Evolutionary conservation across 2,888 invertebrate species (phyloP).

Genomic region (Chymomyza fuscimana): DNA sequence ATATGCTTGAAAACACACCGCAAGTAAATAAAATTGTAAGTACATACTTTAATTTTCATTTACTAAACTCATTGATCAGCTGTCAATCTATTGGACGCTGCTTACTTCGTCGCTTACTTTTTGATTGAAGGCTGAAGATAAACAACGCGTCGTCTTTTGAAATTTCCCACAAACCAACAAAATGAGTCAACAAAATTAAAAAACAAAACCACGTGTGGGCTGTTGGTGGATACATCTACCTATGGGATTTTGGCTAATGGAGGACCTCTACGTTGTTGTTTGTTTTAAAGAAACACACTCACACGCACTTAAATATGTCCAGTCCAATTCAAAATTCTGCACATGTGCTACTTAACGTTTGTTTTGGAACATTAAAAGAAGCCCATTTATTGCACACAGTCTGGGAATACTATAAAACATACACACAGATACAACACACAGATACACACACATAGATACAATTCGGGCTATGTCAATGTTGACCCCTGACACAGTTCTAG

Average conservation of each 20-base stretch:
- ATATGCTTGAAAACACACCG: too few relatives aligned
- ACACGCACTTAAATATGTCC: neutral
- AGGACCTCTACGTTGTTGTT: neutral
- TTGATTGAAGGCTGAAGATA: neutral
- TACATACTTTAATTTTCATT: neutral
- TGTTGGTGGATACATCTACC: neutral
- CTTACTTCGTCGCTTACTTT: neutral
- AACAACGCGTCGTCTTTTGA: neutral
- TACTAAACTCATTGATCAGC: neutral
- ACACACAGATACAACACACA: neutral
- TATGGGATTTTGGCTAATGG: neutral
- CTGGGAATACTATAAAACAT: neutral
- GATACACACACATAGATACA: neutral
- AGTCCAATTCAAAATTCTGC: constrained; percentile 52
- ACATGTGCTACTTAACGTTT: constrained; percentile 53
- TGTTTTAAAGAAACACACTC: constrained; percentile 27
- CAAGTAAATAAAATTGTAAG: too few relatives aligned
- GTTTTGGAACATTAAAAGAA: constrained; percentile 38
- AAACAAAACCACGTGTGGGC: constrained; percentile 1
- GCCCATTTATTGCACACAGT: neutral
- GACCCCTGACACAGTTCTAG: constrained; percentile 3
- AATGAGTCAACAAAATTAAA: constrained; percentile 5
- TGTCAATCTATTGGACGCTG: neutral
- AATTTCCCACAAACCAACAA: neutral
- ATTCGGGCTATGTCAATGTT: constrained; percentile 10